Evolutionary conservation across 2,888 invertebrate genomes (phyloP).

Genomic region (Sphaeridia pumilis): DNA sequence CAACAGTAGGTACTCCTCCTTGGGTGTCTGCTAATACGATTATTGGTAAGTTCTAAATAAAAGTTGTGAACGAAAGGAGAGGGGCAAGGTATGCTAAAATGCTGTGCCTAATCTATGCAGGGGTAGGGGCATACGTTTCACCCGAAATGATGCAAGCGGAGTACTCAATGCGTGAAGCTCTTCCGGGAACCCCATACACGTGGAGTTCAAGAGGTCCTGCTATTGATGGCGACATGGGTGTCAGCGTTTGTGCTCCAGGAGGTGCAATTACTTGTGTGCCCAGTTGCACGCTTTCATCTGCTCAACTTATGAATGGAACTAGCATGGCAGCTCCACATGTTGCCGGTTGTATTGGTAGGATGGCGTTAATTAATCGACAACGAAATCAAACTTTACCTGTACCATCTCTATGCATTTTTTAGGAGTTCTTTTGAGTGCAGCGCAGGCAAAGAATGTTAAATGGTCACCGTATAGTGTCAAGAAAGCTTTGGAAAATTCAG

Average conservation of each 20-base stretch:
- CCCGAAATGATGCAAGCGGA: constrained; percentile 96
- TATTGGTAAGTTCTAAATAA: constrained; percentile 11
- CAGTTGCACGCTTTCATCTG: constrained; percentile 64
- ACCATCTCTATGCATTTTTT: constrained; percentile 27
- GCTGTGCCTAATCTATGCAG: constrained; percentile 42
- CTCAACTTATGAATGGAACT: constrained; percentile 91
- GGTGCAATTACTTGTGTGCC: constrained; percentile 90
- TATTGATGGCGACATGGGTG: constrained; percentile 77
- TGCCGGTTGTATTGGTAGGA: constrained; percentile 24
- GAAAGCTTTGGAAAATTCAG: constrained; percentile 74
- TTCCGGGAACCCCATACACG: constrained; percentile 76
- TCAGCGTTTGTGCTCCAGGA: constrained; percentile 84
- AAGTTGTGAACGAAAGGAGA: too few species aligned
- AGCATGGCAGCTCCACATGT: constrained; percentile 62
- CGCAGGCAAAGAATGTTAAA: constrained; percentile 55
- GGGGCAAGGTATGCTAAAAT: too few species aligned
- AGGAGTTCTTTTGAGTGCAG: constrained; percentile 67
- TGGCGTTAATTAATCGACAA: constrained; percentile 11
- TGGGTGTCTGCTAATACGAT: constrained; percentile 31
- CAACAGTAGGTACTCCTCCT: constrained; percentile 66
- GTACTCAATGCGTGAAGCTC: constrained; percentile 74
- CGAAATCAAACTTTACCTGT: not conserved
- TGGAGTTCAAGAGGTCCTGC: constrained; percentile 83
- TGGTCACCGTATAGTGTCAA: constrained; percentile 85
- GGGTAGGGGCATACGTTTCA: constrained; percentile 92